Conservation (phyloP, 2,797 vertebrate genomes). For the Enoplosus armatus region DNA sequence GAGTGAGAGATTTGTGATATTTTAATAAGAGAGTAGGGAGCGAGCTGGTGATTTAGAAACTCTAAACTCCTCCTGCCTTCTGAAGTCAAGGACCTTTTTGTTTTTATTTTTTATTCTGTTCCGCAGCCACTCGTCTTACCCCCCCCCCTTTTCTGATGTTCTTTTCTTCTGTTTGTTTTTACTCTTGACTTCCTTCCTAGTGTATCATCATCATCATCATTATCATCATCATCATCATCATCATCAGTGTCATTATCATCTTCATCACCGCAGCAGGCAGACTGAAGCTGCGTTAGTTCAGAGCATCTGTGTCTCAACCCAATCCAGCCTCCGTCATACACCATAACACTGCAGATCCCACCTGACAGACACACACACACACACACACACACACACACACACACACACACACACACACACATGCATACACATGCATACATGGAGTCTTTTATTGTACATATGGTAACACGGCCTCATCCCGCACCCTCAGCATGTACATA, state of each 20-base stretch:
- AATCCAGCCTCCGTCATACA: constrained; percentile 40
- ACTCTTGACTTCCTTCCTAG: constrained; percentile 66
- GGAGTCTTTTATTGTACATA: constrained; percentile 46
- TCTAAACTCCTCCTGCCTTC: constrained; percentile 81
- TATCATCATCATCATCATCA: constrained; percentile 33
- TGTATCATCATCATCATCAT: constrained; percentile 55
- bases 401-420: constrained; percentile 4
- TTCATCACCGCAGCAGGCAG: constrained; percentile 44
- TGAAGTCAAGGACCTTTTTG: constrained; percentile 77
- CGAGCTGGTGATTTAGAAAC: constrained; percentile 70
- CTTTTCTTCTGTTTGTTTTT: constrained; percentile 56
- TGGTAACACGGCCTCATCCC: constrained; percentile 34
- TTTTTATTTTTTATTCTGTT: constrained; percentile 48
- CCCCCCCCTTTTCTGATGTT: constrained; percentile 39
- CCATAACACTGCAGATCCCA: constrained; percentile 33
- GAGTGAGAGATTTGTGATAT: constrained; percentile 73
- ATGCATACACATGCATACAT: neutral
- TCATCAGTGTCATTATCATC: constrained; percentile 43
- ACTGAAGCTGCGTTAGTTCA: constrained; percentile 63
- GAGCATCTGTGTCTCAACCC: constrained; percentile 70
- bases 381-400: constrained; percentile 1
- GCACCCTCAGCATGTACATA: constrained; percentile 40
- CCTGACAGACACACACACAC: constrained; percentile 5
- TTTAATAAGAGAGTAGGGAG: constrained; percentile 81
- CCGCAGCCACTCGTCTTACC: constrained; percentile 46